A percentile compares a stretch with the other conserved stretches of the same genome.
These are phyloP conservation scores for Eulacestoma nigropectus DNA, from an alignment of 2,113 vertebrate genomes.

Conservation along the genomic window DNA sequence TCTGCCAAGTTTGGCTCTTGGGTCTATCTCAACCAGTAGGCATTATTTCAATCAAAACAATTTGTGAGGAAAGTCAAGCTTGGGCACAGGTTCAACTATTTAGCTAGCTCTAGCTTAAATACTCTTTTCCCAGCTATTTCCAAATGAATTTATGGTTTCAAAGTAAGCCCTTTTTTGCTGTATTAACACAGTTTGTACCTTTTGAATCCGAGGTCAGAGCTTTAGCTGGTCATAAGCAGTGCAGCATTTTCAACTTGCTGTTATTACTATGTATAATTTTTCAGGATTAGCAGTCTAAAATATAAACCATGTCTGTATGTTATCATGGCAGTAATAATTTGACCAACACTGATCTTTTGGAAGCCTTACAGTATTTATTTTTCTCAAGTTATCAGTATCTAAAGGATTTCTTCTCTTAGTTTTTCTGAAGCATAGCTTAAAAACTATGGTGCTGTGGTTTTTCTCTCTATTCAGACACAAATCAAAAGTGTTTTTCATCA, in stretches of 20 bases:
- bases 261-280: background rate
- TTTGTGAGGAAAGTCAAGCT: background rate
- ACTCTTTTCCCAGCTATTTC: background rate
- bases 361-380: background rate
- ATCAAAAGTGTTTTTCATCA: background rate
- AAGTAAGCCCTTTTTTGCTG: background rate
- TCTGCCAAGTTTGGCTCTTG: background rate
- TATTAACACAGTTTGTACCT: background rate
- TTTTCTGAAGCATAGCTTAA: background rate
- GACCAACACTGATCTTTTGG: background rate
- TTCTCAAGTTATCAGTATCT: background rate
- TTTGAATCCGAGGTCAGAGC: background rate
- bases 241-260: background rate
- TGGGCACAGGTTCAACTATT: background rate
- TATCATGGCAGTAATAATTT: conserved; percentile 22
- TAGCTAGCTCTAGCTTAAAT: background rate
- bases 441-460: background rate
- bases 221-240: background rate
- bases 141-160: background rate
- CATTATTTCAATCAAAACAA: conserved; percentile 20
- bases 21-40: background rate
- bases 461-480: background rate
- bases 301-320: background rate
- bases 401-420: background rate
- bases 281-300: background rate